Conservation (phyloP, 2,113 vertebrate species). For the Muscicapa adusta region DNA sequence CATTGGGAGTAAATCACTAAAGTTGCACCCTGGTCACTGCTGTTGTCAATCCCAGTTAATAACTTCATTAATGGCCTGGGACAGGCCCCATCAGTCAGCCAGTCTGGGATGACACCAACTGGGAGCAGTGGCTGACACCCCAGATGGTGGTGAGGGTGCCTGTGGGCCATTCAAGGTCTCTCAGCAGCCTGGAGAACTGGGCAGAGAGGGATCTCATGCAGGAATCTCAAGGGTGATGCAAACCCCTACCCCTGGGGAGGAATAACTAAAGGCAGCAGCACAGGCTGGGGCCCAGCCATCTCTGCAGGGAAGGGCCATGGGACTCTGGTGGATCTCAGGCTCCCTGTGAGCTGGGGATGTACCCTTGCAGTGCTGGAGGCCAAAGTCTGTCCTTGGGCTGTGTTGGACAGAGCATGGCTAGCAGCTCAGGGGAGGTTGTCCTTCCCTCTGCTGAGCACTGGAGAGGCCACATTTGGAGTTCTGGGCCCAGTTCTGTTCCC, state of each 20-base stretch:
- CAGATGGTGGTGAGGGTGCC: background rate
- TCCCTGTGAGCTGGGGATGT: background rate
- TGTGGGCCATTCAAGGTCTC: background rate
- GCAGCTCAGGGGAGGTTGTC: background rate
- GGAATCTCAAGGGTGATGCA: background rate
- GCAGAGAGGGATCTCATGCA: background rate
- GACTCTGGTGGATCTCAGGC: background rate
- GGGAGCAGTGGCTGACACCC: background rate
- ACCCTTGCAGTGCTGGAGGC: accelerated
- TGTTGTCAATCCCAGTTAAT: background rate
- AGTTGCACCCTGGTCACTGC: background rate
- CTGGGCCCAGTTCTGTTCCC: background rate
- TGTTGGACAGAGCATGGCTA: background rate
- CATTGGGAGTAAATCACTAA: accelerated
- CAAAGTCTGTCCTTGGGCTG: background rate
- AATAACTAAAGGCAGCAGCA: background rate
- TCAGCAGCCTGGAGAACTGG: background rate
- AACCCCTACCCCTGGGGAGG: background rate
- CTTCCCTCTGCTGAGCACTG: background rate
- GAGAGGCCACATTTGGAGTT: background rate
- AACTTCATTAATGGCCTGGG: background rate
- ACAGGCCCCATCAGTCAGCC: background rate
- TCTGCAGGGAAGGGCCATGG: background rate
- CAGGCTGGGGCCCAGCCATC: background rate
- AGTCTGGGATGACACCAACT: background rate